Conservation (phyloP, 2,888 invertebrate genomes). For the Syrphus vitripennis region DNA sequence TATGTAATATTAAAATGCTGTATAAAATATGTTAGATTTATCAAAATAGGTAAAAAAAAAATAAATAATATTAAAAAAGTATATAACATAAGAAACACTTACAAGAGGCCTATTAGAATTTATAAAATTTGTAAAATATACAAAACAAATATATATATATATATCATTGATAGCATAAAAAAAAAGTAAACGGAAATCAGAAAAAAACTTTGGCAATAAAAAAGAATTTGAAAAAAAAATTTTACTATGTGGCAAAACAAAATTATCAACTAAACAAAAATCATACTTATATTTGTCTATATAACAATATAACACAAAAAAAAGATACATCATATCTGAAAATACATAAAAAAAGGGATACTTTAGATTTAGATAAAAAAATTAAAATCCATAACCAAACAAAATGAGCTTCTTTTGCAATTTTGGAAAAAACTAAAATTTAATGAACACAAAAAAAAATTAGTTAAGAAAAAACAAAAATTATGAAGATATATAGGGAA, state of each 20-base stretch:
- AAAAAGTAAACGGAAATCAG: not conserved
- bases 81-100: conserved; percentile 63
- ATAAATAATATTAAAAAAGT: conserved; percentile 35
- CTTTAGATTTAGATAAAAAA: not conserved
- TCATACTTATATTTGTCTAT: conserved; percentile 23
- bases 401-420: conserved; percentile 69
- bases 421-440: conserved; percentile 50
- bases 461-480: conserved; percentile 14
- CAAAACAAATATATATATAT: conserved; percentile 12
- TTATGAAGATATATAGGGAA: conserved; percentile 50
- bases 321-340: conserved; percentile 23
- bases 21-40: conserved; percentile 48
- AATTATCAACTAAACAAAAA: conserved; percentile 34
- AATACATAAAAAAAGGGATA: not conserved
- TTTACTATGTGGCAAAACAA: conserved; percentile 48
- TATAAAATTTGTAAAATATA: conserved; percentile 71
- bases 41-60: conserved; percentile 45
- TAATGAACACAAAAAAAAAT: conserved; percentile 13
- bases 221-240: conserved; percentile 22
- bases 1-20: conserved; percentile 34
- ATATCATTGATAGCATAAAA: conserved; percentile 5
- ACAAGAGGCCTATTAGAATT: conserved; percentile 74
- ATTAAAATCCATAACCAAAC: conserved; percentile 39
- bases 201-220: conserved; percentile 44
- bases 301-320: conserved; percentile 41